A percentile compares a stretch with the other conserved stretches of the same genome.
These are phyloP conservation scores for Epirrhoe alternata DNA, from an alignment of 2,888 invertebrate species.

Conservation along the genomic window DNA sequence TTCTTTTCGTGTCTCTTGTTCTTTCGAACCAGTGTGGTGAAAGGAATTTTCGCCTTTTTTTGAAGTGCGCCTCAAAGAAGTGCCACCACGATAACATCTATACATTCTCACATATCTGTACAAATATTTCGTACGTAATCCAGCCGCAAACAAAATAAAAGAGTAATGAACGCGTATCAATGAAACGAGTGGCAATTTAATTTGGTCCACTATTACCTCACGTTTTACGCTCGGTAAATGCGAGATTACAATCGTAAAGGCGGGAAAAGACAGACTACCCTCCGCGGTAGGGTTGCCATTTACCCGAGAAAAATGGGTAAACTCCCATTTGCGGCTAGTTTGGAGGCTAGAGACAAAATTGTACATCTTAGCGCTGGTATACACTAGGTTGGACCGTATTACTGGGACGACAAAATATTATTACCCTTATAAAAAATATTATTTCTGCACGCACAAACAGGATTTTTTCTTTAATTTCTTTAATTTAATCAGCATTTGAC, in stretches of 20 bases:
- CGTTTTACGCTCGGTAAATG: constrained; percentile 70
- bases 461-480: no score
- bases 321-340: constrained; percentile 31
- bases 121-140: background rate
- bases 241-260: constrained; percentile 75
- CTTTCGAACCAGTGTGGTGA: no score
- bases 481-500: no score
- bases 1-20: no score
- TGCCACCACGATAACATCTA: no score
- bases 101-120: no score
- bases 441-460: no score
- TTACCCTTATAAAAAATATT: no score
- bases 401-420: no score
- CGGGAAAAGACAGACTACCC: constrained; percentile 66
- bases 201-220: constrained; percentile 58
- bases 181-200: constrained; percentile 60
- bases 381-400: no score
- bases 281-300: constrained; percentile 44
- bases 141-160: constrained; percentile 30
- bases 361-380: background rate
- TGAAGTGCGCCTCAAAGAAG: no score
- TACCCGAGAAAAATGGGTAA: constrained; percentile 29
- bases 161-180: constrained; percentile 49
- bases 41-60: no score
- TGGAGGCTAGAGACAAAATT: constrained; percentile 23